Percentiles rank a stretch among this genome's conserved stretches.
Evolutionary conservation across 2,888 invertebrate species (phyloP).

Genomic region (Drosophila anceps): DNA sequence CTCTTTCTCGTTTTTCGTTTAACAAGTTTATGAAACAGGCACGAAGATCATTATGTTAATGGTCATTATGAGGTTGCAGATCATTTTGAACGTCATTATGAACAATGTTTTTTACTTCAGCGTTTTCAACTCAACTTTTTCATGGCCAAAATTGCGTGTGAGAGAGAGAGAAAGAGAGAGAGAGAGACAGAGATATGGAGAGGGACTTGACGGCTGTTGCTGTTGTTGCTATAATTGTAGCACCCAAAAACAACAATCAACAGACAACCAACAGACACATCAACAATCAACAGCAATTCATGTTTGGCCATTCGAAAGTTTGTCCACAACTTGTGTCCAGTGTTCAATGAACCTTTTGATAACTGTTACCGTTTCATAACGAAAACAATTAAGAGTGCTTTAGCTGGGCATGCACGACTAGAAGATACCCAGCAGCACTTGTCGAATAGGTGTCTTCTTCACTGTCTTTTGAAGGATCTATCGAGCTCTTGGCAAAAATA

Average conservation of each 20-base stretch:
- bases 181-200: not conserved
- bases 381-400: not conserved
- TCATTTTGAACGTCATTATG: constrained; percentile 33
- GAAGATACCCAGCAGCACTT: not conserved
- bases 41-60: constrained; percentile 11
- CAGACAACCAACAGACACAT: constrained; percentile 12
- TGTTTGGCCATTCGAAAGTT: constrained; percentile 65
- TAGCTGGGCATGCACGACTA: not conserved
- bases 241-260: constrained; percentile 33
- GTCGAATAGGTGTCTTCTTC: not conserved
- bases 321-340: constrained; percentile 56
- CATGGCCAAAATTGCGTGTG: constrained; percentile 57
- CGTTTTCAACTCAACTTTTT: constrained; percentile 4
- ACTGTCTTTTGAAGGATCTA: no score
- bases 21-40: constrained; percentile 36
- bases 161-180: not conserved
- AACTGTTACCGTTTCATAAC: constrained; percentile 58
- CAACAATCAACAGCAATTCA: constrained; percentile 31
- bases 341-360: constrained; percentile 72
- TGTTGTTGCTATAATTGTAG: constrained; percentile 58
- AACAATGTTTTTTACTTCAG: constrained; percentile 41
- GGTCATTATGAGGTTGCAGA: constrained; percentile 8
- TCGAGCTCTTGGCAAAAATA: no score
- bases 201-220: not conserved
- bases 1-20: constrained; percentile 23